Percentiles rank a stretch among this genome's conserved stretches.
These are phyloP conservation scores for Bubalus kerabau DNA, from an alignment of 2,113 vertebrate genomes.

Conservation along the genomic window DNA sequence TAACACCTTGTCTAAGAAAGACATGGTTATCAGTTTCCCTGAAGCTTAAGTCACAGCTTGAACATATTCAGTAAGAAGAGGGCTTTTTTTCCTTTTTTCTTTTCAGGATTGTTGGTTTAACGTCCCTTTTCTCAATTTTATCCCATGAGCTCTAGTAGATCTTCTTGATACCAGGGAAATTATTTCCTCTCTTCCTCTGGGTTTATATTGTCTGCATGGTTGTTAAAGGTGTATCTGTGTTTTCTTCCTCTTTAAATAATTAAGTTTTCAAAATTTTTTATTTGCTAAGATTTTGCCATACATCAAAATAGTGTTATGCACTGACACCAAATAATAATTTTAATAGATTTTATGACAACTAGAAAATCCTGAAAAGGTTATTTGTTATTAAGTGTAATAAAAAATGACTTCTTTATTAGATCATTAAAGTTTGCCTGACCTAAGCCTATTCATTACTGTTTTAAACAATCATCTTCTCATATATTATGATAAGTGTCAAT, in stretches of 20 bases:
- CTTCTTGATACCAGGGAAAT: neutral
- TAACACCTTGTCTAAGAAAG: constrained; percentile 21
- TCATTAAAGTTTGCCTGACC: neutral
- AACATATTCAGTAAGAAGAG: constrained; percentile 14
- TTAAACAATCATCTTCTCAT: neutral
- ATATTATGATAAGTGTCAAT: neutral
- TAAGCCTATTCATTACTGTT: neutral
- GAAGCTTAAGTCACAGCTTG: constrained; percentile 5
- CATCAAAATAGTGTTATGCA: neutral
- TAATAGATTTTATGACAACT: neutral
- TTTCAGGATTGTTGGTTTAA: constrained; percentile 13
- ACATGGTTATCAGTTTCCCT: neutral
- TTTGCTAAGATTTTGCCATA: neutral
- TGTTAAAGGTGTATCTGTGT: neutral
- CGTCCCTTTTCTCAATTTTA: constrained; percentile 23
- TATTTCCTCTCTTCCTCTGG: constrained; percentile 20
- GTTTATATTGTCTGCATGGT: neutral
- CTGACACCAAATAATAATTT: constrained; percentile 11
- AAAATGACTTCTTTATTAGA: neutral
- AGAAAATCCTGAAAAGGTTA: neutral
- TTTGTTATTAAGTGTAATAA: neutral
- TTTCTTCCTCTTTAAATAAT: constrained; percentile 11
- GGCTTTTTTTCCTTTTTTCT: neutral
- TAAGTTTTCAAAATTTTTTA: neutral
- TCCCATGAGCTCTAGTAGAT: neutral